Base-by-base conservation (phyloP, 2,113 vertebrate genomes). In the Triplophysa siluroides region DNA sequence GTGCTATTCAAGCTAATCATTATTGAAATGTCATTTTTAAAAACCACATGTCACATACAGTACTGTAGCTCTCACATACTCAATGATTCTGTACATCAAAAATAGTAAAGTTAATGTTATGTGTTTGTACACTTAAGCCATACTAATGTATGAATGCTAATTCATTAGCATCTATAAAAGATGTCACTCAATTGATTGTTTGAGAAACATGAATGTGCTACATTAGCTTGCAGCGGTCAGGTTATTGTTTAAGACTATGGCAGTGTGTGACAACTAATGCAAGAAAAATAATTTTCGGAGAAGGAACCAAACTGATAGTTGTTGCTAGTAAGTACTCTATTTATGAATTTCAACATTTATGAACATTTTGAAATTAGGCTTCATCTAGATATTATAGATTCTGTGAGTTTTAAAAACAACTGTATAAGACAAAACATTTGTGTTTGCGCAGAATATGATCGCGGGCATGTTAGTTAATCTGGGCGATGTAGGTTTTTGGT, bases 211-310 rank as follows among this genome's bases (percentile, higher is more conserved):
- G 47, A 13, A 50, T 50, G 47, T 50, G 14, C 4, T 50, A 50
- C 11, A 50, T 50, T 3, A 23, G 3, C 21, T 29, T 1, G 8
- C 16, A 16, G 9, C 5, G 5, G 58, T 61, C 18, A 56, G 64
- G 33, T 64, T 62, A 52, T 45, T 78, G 33, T 12, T 0, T 61
- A 24, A 4, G 16, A 4, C 14, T 19, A 38, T 77, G 62, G 67
- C 33, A 72, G 14, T 78, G 83, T 85, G 80, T 82, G 80, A 79
- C 66, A 66, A 33, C 69, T 76, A 71, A n/a, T 8, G n/a, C 8
- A 24, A 43, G 62, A 33, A 78, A 82, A 4, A 76, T 79, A 0
- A 52, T 79, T 41, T 82, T 82, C 69, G 79, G 76, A 70, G 10
- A 69, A 70, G 78, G 71, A 58, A 76, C 38, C 41, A 43, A 83